Conservation (phyloP, 2,113 vertebrate genomes). For the Pan paniscus region DNA sequence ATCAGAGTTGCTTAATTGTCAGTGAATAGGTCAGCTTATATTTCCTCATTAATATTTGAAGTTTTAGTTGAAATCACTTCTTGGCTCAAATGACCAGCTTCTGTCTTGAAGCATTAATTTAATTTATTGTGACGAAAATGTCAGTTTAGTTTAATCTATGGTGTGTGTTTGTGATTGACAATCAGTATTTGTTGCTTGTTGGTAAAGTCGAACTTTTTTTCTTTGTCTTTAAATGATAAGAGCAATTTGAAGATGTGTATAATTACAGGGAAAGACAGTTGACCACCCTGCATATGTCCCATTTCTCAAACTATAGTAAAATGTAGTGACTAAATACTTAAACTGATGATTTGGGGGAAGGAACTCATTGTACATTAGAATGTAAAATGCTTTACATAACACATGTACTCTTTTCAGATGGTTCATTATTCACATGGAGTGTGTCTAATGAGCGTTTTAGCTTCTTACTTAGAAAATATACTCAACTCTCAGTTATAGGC, state of each 20-base stretch:
- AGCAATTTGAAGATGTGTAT: background rate
- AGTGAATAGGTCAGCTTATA: conserved; percentile 55
- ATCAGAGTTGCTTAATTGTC: conserved; percentile 62
- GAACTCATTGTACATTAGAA: background rate
- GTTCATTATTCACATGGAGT: conserved; percentile 59
- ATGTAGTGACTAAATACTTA: conserved; percentile 37
- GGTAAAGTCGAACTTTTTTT: background rate
- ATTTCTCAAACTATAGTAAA: conserved; percentile 48
- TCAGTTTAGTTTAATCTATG: background rate
- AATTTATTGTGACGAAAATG: conserved; percentile 7
- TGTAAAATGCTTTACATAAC: conserved; percentile 41
- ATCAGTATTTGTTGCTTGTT: background rate
- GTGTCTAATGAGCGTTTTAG: conserved; percentile 58
- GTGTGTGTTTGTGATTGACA: background rate
- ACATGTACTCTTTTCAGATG: conserved; percentile 40
- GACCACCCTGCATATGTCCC: background rate
- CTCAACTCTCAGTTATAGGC: conserved; percentile 58
- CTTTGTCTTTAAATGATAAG: conserved; percentile 11
- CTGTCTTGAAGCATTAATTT: conserved; percentile 47
- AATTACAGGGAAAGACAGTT: background rate
- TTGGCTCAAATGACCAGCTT: conserved; percentile 45
- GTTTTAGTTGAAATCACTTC: conserved; percentile 51
- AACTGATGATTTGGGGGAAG: background rate
- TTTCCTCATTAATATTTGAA: conserved; percentile 65
- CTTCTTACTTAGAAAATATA: conserved; percentile 56